Percentiles rank a stretch among this genome's conserved stretches.
Evolutionary conservation across 2,888 invertebrate genomes (phyloP).

Genomic region (Drosophila peninsularis): DNA sequence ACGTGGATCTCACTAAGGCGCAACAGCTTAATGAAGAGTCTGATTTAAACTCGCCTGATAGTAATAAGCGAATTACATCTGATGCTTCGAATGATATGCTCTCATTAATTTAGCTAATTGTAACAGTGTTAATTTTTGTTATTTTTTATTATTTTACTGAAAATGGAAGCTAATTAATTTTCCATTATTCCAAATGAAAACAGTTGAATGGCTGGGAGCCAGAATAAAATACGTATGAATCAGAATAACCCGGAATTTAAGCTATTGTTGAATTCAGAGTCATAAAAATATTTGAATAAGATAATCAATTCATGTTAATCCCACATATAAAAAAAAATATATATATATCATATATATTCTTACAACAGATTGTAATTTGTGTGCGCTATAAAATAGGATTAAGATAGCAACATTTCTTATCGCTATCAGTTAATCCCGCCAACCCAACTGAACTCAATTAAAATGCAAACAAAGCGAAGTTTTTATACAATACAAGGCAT

Average conservation of each 20-base stretch:
- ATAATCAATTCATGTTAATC: neutral
- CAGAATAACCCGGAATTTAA: too few relatives aligned
- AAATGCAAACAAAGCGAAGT: neutral
- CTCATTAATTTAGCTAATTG: slow-evolving; percentile 21
- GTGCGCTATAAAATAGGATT: neutral
- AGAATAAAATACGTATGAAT: neutral
- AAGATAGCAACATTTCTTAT: neutral
- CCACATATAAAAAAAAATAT: neutral
- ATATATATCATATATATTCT: neutral
- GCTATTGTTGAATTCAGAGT: neutral
- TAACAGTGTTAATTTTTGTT: neutral
- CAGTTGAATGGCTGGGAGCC: neutral
- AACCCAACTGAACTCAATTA: neutral
- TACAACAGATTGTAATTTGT: neutral
- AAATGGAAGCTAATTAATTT: neutral
- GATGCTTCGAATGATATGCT: slow-evolving; percentile 66
- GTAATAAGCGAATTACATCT: slow-evolving; percentile 31
- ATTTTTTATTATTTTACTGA: slow-evolving; percentile 2
- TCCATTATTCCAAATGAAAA: slow-evolving; percentile 6
- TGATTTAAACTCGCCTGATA: neutral
- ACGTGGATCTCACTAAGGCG: too few relatives aligned
- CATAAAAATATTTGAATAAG: neutral
- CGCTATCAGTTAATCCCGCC: neutral
- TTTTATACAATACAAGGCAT: slow-evolving; percentile 33
- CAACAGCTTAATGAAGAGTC: neutral